These are phyloP conservation scores for Eulithis prunata DNA, from an alignment of 2,888 invertebrate species.

Conservation along the genomic window DNA sequence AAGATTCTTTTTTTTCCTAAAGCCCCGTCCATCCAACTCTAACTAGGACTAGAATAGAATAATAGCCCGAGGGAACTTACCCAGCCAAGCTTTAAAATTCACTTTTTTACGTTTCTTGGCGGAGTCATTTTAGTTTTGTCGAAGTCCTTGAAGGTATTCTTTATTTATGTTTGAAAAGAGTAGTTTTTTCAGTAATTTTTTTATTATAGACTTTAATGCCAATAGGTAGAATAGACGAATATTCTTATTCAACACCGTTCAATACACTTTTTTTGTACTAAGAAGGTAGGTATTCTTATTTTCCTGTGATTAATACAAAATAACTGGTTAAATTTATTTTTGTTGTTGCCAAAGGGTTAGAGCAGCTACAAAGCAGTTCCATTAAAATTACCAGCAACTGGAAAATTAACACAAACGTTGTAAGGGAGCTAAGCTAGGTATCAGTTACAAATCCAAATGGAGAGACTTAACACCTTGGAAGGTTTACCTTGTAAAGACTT, in stretches of 20 bases:
- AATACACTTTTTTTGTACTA: too few relatives aligned
- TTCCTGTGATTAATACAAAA: not conserved
- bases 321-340: not conserved
- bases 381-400: slow-evolving; percentile 1
- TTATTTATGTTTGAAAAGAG: too few relatives aligned
- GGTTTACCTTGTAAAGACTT: slow-evolving; percentile 5
- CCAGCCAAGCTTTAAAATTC: not conserved
- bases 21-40: not conserved
- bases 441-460: slow-evolving; percentile 19
- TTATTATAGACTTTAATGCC: too few relatives aligned
- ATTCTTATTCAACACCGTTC: too few relatives aligned
- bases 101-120: not conserved
- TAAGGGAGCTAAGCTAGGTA: slow-evolving; percentile 7
- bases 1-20: not conserved
- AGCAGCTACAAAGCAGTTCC: not conserved
- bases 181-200: too few relatives aligned
- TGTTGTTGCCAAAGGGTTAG: not conserved
- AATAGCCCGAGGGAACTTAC: not conserved
- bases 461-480: slow-evolving; percentile 7
- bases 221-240: too few relatives aligned
- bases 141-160: not conserved
- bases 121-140: not conserved
- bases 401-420: slow-evolving; percentile 9
- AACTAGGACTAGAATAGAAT: not conserved
- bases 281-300: too few relatives aligned